Evolutionary conservation across 2,888 invertebrate species (phyloP), one percentile per base, ranked within the genome.

Genomic region (Drosophila eohydei): DNA sequence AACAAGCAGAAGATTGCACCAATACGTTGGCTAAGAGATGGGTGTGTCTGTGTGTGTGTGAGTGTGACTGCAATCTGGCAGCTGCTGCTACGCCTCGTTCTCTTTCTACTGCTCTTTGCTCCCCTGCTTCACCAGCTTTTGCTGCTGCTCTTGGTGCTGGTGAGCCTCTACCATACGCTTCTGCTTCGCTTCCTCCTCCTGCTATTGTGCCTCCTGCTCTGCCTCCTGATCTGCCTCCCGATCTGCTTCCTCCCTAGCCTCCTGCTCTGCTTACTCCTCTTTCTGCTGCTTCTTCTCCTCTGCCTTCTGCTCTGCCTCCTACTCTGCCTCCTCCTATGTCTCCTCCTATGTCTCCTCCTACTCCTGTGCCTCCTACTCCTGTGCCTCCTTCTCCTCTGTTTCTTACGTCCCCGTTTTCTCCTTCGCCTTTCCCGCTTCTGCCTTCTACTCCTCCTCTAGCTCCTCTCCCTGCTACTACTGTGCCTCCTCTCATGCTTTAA

Each of bases 1-100:
- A 77, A 81, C 80, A 81, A 70, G 80, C 72, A 34, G 57, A 62
- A 63, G 56, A 74, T 32, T 65, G 59, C 63, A 67, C 30, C 48
- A 48, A n/a, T 48, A n/a, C 48, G 4, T 0, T 2, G 5, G 0
- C 16, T 43, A 36, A 56, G 40, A 59, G 63, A 61, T 55, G 51
- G 41, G 32, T 28, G 56, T 36, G 41, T 44, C 16, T 44, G 12
- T 48, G 32, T n/a, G 26, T 9, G 5, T 16, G 52, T 28, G 38
- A 11, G 38, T 40, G 28, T 1, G 21, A 1, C 38, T 51, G 51
- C 51, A 51, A 36, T 51, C 21, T 14, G 21, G 14, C 26, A 36
- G 14, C 16, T 32, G 3, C n/a, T 48, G 9, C n/a, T 9, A 4
- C 30, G 26, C 3, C 6, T 44, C 6, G 9, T 3, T 21, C 21